Conservation (phyloP, 2,888 invertebrate species). For the Xestia ashworthii region DNA sequence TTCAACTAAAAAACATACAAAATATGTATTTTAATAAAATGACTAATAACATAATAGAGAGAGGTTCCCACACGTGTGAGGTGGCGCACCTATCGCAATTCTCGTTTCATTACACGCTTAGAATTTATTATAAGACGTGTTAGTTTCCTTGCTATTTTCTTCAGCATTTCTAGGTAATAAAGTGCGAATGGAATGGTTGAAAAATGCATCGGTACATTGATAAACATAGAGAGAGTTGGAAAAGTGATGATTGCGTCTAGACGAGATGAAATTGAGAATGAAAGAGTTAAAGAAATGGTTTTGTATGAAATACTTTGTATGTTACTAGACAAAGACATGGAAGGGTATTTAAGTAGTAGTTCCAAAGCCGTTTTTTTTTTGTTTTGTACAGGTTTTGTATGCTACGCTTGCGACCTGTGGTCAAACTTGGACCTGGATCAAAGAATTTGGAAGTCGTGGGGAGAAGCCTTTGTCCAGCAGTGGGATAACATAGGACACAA, state of each 20-base stretch:
- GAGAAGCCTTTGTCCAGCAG: too few relatives aligned
- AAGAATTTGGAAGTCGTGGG: too few relatives aligned
- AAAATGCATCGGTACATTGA: slow-evolving; percentile 40
- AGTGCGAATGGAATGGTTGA: slow-evolving; percentile 33
- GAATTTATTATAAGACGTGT: slow-evolving; percentile 60
- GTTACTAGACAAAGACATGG: background rate
- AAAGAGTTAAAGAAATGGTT: background rate
- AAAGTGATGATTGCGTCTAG: slow-evolving; percentile 1
- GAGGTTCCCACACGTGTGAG: slow-evolving; percentile 25
- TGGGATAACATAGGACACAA: too few relatives aligned
- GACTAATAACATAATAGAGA: slow-evolving; percentile 45
- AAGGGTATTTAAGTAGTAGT: background rate
- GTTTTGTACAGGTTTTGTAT: background rate
- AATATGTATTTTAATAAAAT: slow-evolving; percentile 59
- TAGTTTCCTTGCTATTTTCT: slow-evolving; percentile 47
- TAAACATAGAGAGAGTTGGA: slow-evolving; percentile 5
- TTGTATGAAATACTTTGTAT: background rate
- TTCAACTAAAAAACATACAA: slow-evolving; percentile 34
- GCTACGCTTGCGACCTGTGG: too few relatives aligned
- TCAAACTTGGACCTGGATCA: too few relatives aligned
- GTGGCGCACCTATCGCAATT: slow-evolving; percentile 43
- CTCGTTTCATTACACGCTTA: slow-evolving; percentile 40
- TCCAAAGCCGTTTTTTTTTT: background rate
- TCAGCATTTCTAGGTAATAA: slow-evolving; percentile 44
- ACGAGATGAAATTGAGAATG: background rate